Evolutionary conservation across 2,888 invertebrate genomes (phyloP).

Genomic region (Zhuqinia jingwanae): DNA sequence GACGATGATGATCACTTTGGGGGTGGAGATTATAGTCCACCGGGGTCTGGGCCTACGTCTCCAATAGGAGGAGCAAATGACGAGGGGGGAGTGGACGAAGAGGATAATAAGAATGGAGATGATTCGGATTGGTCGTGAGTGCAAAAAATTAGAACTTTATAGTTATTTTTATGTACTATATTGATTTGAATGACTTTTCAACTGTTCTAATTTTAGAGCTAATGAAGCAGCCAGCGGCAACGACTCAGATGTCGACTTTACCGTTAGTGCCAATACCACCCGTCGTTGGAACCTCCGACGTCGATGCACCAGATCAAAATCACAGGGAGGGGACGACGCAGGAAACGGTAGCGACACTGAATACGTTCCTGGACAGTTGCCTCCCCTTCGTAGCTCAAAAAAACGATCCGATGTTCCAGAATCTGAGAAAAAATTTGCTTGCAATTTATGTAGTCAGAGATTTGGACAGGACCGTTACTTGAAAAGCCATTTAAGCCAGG

Average conservation of each 20-base stretch:
- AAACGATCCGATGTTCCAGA: neutral
- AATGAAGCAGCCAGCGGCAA: neutral
- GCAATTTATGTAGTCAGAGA: conserved; percentile 32
- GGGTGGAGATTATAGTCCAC: conserved; percentile 12
- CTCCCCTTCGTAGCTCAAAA: conserved; percentile 32
- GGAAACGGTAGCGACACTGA: conserved; percentile 18
- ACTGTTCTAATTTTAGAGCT: neutral
- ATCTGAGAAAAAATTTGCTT: conserved; percentile 6
- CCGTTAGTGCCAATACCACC: neutral
- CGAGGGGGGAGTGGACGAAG: neutral
- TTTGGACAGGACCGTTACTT: conserved; percentile 33
- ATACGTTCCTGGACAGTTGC: conserved; percentile 14
- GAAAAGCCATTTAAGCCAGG: conserved; percentile 38
- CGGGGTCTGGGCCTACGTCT: conserved; percentile 28
- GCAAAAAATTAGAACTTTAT: neutral
- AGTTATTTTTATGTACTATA: neutral
- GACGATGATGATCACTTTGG: conserved; percentile 4
- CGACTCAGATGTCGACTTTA: conserved; percentile 49
- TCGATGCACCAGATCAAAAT: neutral
- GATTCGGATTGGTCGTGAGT: conserved; percentile 66
- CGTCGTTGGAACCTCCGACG: conserved; percentile 47
- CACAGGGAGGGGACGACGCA: neutral
- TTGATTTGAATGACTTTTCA: neutral
- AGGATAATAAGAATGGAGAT: neutral
- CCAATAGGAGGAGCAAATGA: conserved; percentile 1